Evolutionary conservation across 2,888 invertebrate genomes (phyloP).

Genomic region (Resseliella maxima): DNA sequence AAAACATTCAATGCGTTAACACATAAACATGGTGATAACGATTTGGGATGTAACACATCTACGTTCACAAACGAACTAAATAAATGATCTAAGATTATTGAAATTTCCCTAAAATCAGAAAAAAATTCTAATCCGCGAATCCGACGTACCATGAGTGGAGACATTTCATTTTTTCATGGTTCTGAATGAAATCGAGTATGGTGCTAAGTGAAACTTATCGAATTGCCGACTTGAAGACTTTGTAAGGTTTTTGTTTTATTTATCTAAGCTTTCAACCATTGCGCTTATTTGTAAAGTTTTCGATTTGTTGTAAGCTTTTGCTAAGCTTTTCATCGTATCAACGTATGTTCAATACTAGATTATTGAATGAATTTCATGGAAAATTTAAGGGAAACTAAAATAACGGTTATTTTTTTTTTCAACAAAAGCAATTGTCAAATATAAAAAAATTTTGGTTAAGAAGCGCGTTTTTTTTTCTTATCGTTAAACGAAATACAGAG

Average conservation of each 20-base stretch:
- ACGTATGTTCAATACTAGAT: conserved; percentile 23
- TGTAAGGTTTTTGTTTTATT: conserved; percentile 44
- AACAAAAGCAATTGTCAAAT: background rate
- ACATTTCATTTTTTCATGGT: too few species aligned
- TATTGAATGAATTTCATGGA: background rate
- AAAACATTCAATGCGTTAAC: background rate
- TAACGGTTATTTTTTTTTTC: too few species aligned
- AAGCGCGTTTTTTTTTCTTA: background rate
- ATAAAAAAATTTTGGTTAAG: background rate
- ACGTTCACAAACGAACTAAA: too few species aligned
- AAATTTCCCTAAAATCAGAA: too few species aligned
- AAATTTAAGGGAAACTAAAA: background rate
- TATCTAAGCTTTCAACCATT: background rate
- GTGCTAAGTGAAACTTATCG: background rate
- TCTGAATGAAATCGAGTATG: conserved; percentile 6
- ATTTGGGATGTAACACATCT: background rate
- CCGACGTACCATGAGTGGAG: too few species aligned
- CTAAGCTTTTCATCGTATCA: background rate
- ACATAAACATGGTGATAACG: background rate
- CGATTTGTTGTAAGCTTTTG: background rate
- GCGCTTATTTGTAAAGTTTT: background rate
- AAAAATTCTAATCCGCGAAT: too few species aligned
- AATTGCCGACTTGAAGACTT: background rate
- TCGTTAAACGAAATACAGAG: background rate
- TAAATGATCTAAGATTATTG: too few species aligned